A percentile compares a stretch with the other conserved stretches of the same genome.
Conservation (phyloP, 2,888 invertebrate species). For the Apodemia duryi region DNA sequence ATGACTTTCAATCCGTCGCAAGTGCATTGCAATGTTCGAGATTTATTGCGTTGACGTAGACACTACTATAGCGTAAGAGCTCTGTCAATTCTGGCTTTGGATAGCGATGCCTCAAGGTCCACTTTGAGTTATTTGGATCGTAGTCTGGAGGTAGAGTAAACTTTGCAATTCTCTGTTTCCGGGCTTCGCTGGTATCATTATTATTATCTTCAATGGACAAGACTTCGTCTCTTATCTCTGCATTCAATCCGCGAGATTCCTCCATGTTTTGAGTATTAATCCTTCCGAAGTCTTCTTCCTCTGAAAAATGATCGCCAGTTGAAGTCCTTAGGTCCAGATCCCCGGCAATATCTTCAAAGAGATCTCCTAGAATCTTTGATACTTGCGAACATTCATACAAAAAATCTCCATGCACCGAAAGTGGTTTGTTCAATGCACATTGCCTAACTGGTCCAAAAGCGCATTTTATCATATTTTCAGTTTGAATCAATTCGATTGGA, state of each 20-base stretch:
- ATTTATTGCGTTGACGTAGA: conserved; percentile 9
- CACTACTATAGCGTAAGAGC: neutral
- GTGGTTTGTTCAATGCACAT: neutral
- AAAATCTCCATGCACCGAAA: conserved; percentile 9
- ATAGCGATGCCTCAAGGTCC: conserved; percentile 14
- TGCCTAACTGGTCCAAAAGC: neutral
- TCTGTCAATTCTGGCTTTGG: conserved; percentile 13
- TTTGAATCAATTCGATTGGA: conserved; percentile 9
- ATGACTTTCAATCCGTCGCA: conserved; percentile 18
- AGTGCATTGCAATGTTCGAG: neutral
- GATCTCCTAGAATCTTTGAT: conserved; percentile 5
- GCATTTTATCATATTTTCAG: conserved; percentile 3
- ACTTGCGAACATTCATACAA: conserved; percentile 1
- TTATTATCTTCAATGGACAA: conserved; percentile 10
- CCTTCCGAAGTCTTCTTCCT: conserved; percentile 5
- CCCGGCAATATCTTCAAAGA: conserved; percentile 6
- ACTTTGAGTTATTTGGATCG: conserved; percentile 2
- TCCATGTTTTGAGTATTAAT: conserved; percentile 5
- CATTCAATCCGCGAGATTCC: conserved; percentile 6
- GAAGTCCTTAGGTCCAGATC: conserved; percentile 6
- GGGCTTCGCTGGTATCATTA: conserved; percentile 7
- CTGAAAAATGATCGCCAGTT: conserved; percentile 1
- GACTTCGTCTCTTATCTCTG: conserved; percentile 5
- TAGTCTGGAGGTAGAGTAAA: conserved; percentile 11
- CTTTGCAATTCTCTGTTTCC: conserved; percentile 11